Conservation (phyloP, 2,113 vertebrate species). For the Microtus oregoni region DNA sequence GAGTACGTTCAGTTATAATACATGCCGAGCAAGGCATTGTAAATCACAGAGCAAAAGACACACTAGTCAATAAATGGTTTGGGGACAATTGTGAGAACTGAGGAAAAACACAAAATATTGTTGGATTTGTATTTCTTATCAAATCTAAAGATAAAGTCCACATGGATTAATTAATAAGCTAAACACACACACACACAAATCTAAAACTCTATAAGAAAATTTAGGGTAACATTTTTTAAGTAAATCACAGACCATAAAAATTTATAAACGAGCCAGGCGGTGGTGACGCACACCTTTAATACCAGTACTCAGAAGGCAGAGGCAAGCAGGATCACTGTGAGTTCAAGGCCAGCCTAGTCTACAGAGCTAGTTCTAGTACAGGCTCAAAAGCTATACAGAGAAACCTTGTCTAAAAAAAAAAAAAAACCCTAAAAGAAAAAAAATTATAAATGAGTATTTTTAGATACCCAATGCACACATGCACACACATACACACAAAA, state of each 20-base stretch:
- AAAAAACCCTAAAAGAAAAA: too few relatives aligned
- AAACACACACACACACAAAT: neutral
- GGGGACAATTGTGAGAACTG: constrained; percentile 2
- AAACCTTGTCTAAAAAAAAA: too few relatives aligned
- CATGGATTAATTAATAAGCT: constrained; percentile 40
- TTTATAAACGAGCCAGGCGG: neutral
- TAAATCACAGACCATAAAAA: constrained; percentile 31
- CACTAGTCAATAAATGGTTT: neutral
- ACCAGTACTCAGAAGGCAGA: too few relatives aligned
- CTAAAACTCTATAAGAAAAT: constrained; percentile 3
- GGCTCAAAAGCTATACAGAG: too few relatives aligned
- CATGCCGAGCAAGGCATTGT: neutral
- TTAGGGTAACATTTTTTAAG: constrained; percentile 21
- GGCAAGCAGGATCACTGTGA: too few relatives aligned
- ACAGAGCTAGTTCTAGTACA: too few relatives aligned
- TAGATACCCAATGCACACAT: neutral
- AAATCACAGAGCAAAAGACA: neutral
- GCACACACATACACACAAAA: neutral
- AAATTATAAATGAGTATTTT: neutral
- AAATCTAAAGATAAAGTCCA: constrained; percentile 20
- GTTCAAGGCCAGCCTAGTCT: too few relatives aligned
- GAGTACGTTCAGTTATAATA: neutral
- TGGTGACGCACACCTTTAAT: too few relatives aligned
- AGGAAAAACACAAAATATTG: neutral
- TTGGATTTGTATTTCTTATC: constrained; percentile 24